phyloP scores from a whole-genome alignment of 2,888 invertebrate species.

The Rhogogaster chlorosoma region DNA sequence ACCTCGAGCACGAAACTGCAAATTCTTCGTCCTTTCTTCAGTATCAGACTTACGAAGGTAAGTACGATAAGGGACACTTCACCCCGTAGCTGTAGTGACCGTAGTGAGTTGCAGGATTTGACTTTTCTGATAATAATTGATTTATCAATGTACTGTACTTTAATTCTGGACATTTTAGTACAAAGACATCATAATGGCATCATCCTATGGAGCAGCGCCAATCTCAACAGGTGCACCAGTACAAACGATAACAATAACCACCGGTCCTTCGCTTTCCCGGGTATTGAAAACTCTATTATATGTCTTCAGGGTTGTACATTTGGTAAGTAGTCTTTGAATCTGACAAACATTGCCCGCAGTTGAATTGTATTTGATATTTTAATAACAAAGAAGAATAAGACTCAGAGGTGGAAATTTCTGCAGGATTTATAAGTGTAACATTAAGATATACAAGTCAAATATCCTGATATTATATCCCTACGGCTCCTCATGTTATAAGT shows the following conservation, averaged over 20 bases:
- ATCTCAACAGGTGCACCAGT: neutral
- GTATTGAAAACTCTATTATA: neutral
- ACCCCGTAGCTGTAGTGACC: no score
- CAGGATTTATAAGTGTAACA: neutral
- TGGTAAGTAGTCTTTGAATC: neutral
- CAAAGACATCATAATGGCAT: neutral
- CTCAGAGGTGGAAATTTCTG: neutral
- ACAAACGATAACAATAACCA: neutral
- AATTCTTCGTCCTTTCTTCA: neutral
- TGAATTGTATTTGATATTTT: neutral
- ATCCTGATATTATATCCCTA: neutral
- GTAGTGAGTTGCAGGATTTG: no score
- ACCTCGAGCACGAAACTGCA: neutral
- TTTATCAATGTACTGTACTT: neutral
- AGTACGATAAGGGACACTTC: neutral
- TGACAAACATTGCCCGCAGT: neutral
- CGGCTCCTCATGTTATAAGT: neutral
- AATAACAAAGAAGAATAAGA: neutral
- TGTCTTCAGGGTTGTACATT: neutral
- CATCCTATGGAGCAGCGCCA: neutral
- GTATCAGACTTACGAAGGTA: neutral
- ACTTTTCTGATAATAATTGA: neutral
- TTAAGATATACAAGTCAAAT: neutral
- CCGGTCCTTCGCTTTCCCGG: neutral
- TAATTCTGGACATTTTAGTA: neutral